These are phyloP conservation scores for Hypselothyrea guttata DNA, from an alignment of 2,888 invertebrate species.

Conservation along the genomic window DNA sequence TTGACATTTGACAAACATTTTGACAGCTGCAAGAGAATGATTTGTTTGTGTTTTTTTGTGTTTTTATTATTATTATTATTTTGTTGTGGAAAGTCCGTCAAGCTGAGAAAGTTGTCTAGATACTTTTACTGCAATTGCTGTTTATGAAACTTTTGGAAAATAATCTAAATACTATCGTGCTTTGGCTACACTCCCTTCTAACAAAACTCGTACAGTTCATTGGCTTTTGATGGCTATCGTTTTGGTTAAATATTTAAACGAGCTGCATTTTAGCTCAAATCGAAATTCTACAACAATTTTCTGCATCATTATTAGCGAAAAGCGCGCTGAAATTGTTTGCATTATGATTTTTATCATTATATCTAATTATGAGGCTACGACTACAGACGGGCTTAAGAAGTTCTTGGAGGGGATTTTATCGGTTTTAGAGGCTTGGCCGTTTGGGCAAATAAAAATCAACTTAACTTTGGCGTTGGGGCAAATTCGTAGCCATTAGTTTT, in stretches of 20 bases:
- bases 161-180: not conserved
- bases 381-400: no score
- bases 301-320: conserved; percentile 48
- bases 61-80: no score
- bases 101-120: conserved; percentile 35
- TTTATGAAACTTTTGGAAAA: no score
- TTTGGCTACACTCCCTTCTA: conserved; percentile 22
- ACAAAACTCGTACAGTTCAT: no score
- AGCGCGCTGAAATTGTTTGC: conserved; percentile 57
- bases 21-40: conserved; percentile 52
- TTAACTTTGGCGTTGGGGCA: conserved; percentile 27
- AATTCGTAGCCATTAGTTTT: conserved; percentile 41
- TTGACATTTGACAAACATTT: conserved; percentile 46
- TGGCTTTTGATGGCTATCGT: conserved; percentile 27
- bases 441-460: conserved; percentile 48
- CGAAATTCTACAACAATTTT: conserved; percentile 36
- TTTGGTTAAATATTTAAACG: conserved; percentile 44
- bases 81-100: not conserved
- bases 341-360: conserved; percentile 72
- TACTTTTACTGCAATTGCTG: conserved; percentile 15
- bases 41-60: conserved; percentile 35
- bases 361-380: conserved; percentile 64
- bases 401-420: conserved; percentile 14
- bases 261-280: conserved; percentile 23
- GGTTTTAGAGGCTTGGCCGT: conserved; percentile 58